These are phyloP conservation scores for Mesoclemmys tuberculata DNA, from an alignment of 2,113 vertebrate genomes.

Conservation along the genomic window DNA sequence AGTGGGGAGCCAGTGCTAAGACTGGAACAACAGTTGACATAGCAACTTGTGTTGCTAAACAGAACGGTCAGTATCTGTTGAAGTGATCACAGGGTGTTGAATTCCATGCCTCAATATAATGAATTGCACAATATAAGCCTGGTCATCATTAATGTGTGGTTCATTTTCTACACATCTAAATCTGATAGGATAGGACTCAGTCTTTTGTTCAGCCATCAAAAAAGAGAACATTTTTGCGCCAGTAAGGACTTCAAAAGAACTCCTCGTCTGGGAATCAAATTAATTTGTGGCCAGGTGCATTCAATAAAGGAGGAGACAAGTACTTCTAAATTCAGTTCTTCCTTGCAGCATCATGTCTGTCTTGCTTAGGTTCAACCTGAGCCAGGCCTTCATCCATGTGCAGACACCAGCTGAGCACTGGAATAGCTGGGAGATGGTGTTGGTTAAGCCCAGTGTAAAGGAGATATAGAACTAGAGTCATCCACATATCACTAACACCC, in stretches of 20 bases:
- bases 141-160: accelerated
- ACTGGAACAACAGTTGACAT: too few species aligned
- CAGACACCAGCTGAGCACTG: not conserved
- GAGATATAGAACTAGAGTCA: not conserved
- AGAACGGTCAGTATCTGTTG: not conserved
- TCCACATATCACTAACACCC: not conserved
- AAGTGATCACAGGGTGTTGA: not conserved
- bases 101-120: not conserved
- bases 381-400: not conserved
- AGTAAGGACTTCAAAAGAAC: not conserved
- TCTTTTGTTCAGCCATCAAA: not conserved
- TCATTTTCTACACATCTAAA: not conserved
- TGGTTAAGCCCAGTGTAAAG: not conserved
- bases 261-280: not conserved
- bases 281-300: not conserved
- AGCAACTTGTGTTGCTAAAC: not conserved
- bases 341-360: not conserved
- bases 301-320: not conserved
- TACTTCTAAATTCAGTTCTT: not conserved
- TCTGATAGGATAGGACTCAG: accelerated
- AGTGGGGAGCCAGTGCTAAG: too few species aligned
- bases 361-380: not conserved
- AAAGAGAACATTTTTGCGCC: not conserved
- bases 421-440: accelerated
- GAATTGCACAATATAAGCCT: accelerated